Base-by-base conservation (phyloP, 2,797 vertebrate genomes). In the Spinus pinus region DNA sequence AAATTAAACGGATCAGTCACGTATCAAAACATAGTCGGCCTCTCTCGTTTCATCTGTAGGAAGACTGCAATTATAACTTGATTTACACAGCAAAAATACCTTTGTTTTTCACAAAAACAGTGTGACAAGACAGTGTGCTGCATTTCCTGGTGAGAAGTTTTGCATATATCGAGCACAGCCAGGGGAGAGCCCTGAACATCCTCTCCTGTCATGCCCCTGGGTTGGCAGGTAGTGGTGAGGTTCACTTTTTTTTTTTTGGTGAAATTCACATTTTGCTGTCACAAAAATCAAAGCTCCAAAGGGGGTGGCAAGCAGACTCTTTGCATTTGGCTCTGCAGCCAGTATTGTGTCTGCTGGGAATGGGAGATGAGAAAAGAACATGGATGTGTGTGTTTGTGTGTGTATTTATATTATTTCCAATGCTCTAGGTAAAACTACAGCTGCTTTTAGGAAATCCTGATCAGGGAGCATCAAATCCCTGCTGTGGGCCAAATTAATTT, bases 1-100 rank as follows among this genome's bases (percentile, higher is more conserved):
- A 93, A 92, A 97, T 84, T 84, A 93, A 95, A 93, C 1, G 6
- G 61, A 56, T 82, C 41, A 22, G 57, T 93, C 11, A 2, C 1
- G 9, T 94, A 93, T 95, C 94, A 93, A 97, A 95, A 86, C 84
- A 88, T 81, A 93, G 88, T 12, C 86, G 93, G 91, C 93, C 97
- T 89, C 88, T 96, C 80, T 94, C 53, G 7, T 91, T 96, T 89
- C 80, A 86, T 75, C 85, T 53, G 61, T 91, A 96, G 82, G 95
- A 96, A 97, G 96, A 97, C 95, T 79, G 58, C 92, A 96, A 90
- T 94, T 83, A 60, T 20, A 82, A 79, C 56, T 78, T 50, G 8
- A 82, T 83, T 89, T 82, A 93, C 86, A 81, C 94, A 89, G 94
- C 95, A 97, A 95, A 95, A 97, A 96, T 88, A 96, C 57, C 95